Evolutionary conservation across 2,797 vertebrate genomes (phyloP), one percentile per base, ranked within the genome.

Genomic region (Tenualosa ilisha): DNA sequence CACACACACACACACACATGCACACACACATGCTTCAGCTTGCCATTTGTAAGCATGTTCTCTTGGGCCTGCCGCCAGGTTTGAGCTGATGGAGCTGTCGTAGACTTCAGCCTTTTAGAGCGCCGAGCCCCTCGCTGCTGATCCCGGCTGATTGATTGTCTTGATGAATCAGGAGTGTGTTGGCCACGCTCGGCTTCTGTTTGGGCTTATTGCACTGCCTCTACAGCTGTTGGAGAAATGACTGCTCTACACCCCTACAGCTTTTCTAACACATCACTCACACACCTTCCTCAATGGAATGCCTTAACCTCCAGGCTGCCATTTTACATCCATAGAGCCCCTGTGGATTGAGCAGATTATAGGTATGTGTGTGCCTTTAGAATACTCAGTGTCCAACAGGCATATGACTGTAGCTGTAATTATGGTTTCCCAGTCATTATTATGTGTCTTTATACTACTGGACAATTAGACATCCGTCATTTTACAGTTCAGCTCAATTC

Each of bases 21-120:
- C 54, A 31, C 63, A 65, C 63, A 65, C 63, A 65, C 63, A 65
- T 24, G 11, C n/a, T 26, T 13, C 26, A 31, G 75, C 81, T 83
- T 65, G 75, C 81, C 84, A 87, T 87, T 68, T 84, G 86, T 86
- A 88, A 88, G 86, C 84, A 86, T 86, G 87, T 86, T 85, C 86
- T 85, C 68, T 68, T 3, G 40, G 88, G 88, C 86, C 17, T 15
- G 5, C 22, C 84, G 88, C 89, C 88, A 90, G 59, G 13, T 15
- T 6, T 20, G 11, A 20, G 24, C 49, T 24, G 43, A 17, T 31
- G 17, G 26, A 82, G 54, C 3, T 11, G 13, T 53, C 12, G 12
- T 15, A 53, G 13, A n/a, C 24, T 72, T 6, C 9, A 8, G 43
- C 37, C 51, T 53, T 4, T 59, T 20, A 46, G 46, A 46, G 46